Conservation (phyloP, 2,113 vertebrate species). For the Geothlypis trichas region DNA sequence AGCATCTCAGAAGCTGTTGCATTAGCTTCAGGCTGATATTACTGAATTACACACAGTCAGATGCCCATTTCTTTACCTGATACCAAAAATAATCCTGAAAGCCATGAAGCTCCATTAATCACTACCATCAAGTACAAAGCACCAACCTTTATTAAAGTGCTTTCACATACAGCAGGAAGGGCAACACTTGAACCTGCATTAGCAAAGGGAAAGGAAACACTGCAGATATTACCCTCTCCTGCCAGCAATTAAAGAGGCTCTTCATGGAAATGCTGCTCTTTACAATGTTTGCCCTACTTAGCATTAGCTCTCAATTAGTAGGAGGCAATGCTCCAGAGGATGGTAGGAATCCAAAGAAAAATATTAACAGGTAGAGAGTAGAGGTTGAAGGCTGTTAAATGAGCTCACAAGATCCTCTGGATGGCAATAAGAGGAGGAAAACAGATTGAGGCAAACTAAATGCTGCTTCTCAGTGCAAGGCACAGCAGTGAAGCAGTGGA, state of each 20-base stretch:
- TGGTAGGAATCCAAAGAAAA: constrained; percentile 37
- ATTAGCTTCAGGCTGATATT: background rate
- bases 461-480: background rate
- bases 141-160: background rate
- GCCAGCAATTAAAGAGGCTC: constrained; percentile 28
- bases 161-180: background rate
- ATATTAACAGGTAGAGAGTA: constrained; percentile 44
- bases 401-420: background rate
- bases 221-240: constrained; percentile 2
- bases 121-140: background rate
- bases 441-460: background rate
- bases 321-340: constrained; percentile 45
- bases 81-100: background rate
- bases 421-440: background rate
- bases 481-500: background rate
- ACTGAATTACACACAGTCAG: background rate
- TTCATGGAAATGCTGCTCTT: constrained; percentile 35
- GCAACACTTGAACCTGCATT: constrained; percentile 6
- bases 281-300: constrained; percentile 53
- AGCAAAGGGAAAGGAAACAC: background rate
- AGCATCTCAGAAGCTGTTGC: background rate
- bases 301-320: constrained; percentile 22
- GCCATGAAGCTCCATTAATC: background rate
- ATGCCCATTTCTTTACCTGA: background rate
- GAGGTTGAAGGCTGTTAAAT: background rate